A percentile compares a stretch with the other conserved stretches of the same genome.
These are phyloP conservation scores for Isichthys henryi DNA, from an alignment of 2,113 vertebrate species.

Conservation along the genomic window DNA sequence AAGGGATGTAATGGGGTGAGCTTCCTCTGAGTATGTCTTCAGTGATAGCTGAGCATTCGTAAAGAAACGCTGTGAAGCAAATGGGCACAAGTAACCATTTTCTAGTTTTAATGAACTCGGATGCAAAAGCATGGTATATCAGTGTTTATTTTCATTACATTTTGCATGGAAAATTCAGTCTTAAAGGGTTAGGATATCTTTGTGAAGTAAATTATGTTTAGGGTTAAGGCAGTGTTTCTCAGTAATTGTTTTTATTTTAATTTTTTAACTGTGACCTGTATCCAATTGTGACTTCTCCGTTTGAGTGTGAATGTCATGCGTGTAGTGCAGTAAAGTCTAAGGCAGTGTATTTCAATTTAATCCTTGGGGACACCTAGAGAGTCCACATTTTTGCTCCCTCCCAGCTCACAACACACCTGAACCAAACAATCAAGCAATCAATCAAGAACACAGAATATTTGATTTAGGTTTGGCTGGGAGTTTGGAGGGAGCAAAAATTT, in stretches of 20 bases:
- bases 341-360: neutral
- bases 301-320: neutral
- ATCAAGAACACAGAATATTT: neutral
- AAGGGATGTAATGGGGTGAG: neutral
- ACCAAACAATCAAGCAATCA: neutral
- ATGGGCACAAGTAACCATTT: neutral
- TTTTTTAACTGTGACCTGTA: neutral
- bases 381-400: neutral
- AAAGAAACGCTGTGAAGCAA: neutral
- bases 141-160: neutral
- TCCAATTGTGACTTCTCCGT: neutral
- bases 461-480: neutral
- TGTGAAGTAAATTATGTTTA: neutral
- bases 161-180: neutral
- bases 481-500: neutral
- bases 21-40: neutral
- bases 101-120: neutral
- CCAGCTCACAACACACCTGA: neutral
- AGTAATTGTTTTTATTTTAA: neutral
- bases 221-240: neutral
- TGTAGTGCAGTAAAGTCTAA: neutral
- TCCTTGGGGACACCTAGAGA: neutral
- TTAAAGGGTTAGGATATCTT: neutral
- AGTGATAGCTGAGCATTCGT: neutral
- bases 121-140: neutral